Base-by-base conservation (phyloP, 1,140 invertebrate genomes). In the Rhagoletis pomonella region DNA sequence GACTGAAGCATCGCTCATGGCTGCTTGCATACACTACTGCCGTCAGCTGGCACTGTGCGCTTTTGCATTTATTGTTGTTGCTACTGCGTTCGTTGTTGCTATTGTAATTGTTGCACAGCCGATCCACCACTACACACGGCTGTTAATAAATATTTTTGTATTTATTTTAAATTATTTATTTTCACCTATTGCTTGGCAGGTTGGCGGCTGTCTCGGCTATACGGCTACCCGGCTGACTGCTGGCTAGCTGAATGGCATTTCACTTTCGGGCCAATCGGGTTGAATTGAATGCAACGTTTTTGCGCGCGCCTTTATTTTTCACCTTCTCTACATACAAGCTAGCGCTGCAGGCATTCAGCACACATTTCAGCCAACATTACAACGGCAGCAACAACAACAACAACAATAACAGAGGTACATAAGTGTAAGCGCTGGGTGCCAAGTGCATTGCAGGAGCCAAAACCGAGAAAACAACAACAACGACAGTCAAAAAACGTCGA, bases 61-160 rank as follows among this genome's bases (percentile, higher is more conserved):
- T 12, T 4, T 81, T 81, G 44, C 14, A 29, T 29, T 29, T 73
- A 42, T 58, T 81, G 73, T 81, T 81, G 73, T 81, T 81, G 73
- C 39, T 44, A n/a, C 67, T 42, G 39, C 42, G 73, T 19, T 47
- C 47, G 47, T n/a, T 58, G 2, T 58, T 81, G 73, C 73, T 47
- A 19, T 81, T 81, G 47, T 4, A 67, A 67, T 67, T 67, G 29
- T 17, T 2, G 39, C 64, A 67, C 10, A 64, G 17, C 65, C 65
- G 42, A 29, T 29, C 65, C 9, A 14, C 67, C 60, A 39, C 64
- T 19, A 67, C n/a, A 81, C 73, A 55, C 47, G 73, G 73, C 6
- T 55, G 73, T 55, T 81, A 81, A 81, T 55, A 81, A 81, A 81
- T 81, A 81, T 81, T 81, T 81, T 81, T n/a, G 9, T 81, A 81